A percentile compares a stretch with the other conserved stretches of the same genome.
Conservation (phyloP, 2,888 invertebrate genomes). For the Acanthosepion pharaonis region DNA sequence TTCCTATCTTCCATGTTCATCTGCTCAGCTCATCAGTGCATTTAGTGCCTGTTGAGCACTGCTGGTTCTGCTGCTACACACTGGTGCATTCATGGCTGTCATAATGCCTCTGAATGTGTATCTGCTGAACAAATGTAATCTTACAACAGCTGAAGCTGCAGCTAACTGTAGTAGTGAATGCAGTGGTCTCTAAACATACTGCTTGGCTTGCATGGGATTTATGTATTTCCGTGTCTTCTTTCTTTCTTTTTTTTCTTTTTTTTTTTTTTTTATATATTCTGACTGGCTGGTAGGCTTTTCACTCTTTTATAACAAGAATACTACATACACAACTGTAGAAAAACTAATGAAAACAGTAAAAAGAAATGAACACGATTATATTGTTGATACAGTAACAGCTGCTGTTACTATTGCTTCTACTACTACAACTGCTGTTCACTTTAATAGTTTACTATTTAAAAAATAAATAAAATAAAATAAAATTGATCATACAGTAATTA, state of each 20-base stretch:
- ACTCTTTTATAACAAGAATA: neutral
- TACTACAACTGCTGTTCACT: too few species aligned
- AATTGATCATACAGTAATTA: too few species aligned
- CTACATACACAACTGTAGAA: neutral
- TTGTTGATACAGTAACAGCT: too few species aligned
- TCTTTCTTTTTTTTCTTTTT: too few species aligned
- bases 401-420: too few species aligned
- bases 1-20: neutral
- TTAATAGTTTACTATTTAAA: too few species aligned
- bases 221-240: neutral
- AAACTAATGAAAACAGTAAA: too few species aligned
- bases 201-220: neutral
- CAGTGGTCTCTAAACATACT: conserved; percentile 15
- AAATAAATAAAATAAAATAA: too few species aligned
- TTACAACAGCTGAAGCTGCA: neutral
- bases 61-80: neutral
- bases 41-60: neutral
- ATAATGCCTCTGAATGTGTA: neutral
- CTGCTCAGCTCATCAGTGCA: neutral
- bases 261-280: neutral
- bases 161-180: neutral
- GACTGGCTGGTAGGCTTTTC: neutral
- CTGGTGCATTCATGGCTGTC: neutral
- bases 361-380: too few species aligned
- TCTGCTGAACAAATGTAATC: neutral